Conservation (phyloP, 2,797 vertebrate species). For the Trachurus trachurus region DNA sequence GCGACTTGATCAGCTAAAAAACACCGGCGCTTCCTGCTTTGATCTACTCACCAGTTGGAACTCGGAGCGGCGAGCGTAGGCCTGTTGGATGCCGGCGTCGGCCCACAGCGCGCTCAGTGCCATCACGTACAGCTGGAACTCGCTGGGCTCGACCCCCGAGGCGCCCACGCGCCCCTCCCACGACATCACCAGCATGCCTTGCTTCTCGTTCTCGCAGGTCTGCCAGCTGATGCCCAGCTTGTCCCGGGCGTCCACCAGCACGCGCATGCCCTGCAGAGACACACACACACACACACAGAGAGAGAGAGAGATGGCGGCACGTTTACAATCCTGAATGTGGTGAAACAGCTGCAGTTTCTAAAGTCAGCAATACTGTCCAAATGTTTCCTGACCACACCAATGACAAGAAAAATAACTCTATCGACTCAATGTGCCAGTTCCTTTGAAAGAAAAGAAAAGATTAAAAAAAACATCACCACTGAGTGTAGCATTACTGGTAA, state of each 20-base stretch:
- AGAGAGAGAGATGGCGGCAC: neutral
- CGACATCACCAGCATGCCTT: conserved; percentile 97
- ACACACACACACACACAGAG: neutral
- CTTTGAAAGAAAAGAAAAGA: neutral
- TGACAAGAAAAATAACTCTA: neutral
- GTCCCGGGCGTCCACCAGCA: conserved; percentile 96
- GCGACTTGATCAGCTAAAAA: too few species aligned
- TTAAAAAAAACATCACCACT: neutral
- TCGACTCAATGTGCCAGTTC: conserved; percentile 14
- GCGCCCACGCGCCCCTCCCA: conserved; percentile 93
- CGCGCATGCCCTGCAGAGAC: conserved; percentile 90
- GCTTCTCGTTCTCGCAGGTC: conserved; percentile 95
- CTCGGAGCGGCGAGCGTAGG: conserved; percentile 93
- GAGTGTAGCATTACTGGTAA: conserved; percentile 43
- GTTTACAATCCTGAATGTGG: neutral
- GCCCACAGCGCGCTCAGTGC: conserved; percentile 92
- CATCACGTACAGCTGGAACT: conserved; percentile 95
- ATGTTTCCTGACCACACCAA: conserved; percentile 26
- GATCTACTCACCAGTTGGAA: conserved; percentile 95
- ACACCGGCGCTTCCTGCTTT: neutral
- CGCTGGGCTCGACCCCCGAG: conserved; percentile 91
- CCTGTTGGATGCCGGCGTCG: conserved; percentile 91
- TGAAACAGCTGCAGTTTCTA: conserved; percentile 21
- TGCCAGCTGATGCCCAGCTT: conserved; percentile 96
- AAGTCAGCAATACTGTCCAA: conserved; percentile 8